Percentiles rank a stretch among this genome's conserved stretches.
Evolutionary conservation across 2,888 invertebrate genomes (phyloP).

Genomic region (Elysia crispata): DNA sequence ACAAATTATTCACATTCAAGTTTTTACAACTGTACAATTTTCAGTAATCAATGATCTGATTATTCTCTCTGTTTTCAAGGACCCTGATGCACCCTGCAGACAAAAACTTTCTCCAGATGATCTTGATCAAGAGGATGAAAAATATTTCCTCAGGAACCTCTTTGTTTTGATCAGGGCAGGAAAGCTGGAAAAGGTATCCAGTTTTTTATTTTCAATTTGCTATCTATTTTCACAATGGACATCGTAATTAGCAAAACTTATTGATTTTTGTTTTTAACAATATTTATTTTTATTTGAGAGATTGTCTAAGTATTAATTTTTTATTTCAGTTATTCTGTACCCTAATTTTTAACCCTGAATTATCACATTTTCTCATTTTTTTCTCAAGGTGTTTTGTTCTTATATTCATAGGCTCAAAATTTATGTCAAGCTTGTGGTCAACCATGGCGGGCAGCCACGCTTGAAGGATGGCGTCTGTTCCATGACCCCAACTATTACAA

Average conservation of each 20-base stretch:
- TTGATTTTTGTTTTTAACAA: no score
- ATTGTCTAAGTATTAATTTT: no score
- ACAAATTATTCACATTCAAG: no score
- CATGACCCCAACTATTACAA: conserved; percentile 87
- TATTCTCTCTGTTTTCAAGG: conserved; percentile 75
- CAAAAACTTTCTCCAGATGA: conserved; percentile 89
- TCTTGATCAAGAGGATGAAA: conserved; percentile 89
- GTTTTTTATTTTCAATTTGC: not conserved
- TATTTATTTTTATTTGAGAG: no score
- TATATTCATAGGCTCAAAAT: conserved; percentile 82
- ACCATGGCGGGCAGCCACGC: conserved; percentile 91
- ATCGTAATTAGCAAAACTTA: no score
- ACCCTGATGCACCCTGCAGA: conserved; percentile 92
- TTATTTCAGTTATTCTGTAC: no score
- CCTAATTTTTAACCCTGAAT: no score
- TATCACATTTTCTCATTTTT: not conserved
- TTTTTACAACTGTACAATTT: no score
- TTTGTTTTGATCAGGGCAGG: conserved; percentile 91
- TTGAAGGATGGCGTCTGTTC: conserved; percentile 92
- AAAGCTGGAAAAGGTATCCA: conserved; percentile 83
- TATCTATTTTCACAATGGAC: not conserved
- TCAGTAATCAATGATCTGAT: no score
- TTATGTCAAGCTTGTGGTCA: conserved; percentile 92
- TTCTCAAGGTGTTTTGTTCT: not conserved
- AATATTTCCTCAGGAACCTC: conserved; percentile 81